A percentile compares a stretch with the other conserved stretches of the same genome.
Evolutionary conservation across 2,888 invertebrate species (phyloP).

Genomic region (Hedya salicella): DNA sequence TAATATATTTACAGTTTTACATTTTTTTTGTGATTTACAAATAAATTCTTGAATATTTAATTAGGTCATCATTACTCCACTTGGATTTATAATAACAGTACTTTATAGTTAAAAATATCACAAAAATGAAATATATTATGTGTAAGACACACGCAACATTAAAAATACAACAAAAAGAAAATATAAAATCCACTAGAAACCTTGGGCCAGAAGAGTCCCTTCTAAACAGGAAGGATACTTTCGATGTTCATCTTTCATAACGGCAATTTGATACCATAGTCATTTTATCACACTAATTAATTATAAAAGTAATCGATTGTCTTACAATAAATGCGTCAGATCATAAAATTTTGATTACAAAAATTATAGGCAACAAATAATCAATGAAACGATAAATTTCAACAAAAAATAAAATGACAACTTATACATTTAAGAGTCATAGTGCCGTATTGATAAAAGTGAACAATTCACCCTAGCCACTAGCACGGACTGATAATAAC

Average conservation of each 20-base stretch:
- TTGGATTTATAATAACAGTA: constrained; percentile 85
- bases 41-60: constrained; percentile 85
- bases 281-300: constrained; percentile 85
- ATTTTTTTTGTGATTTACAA: constrained; percentile 86
- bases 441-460: constrained; percentile 85
- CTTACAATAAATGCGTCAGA: constrained; percentile 86
- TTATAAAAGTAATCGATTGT: constrained; percentile 85
- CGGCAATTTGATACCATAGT: constrained; percentile 84
- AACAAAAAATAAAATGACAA: constrained; percentile 82
- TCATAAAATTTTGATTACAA: constrained; percentile 84
- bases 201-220: constrained; percentile 84
- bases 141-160: constrained; percentile 86
- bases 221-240: constrained; percentile 86
- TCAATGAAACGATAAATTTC: constrained; percentile 81
- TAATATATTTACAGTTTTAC: constrained; percentile 86
- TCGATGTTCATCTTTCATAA: constrained; percentile 84
- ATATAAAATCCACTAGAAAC: constrained; percentile 85
- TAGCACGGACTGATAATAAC: constrained; percentile 68
- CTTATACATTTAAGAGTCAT: constrained; percentile 80
- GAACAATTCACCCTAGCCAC: constrained; percentile 69
- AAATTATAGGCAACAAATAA: constrained; percentile 84
- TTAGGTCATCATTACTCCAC: constrained; percentile 85
- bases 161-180: constrained; percentile 85
- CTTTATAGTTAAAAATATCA: constrained; percentile 86
- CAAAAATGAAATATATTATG: constrained; percentile 86